A percentile compares a stretch with the other conserved stretches of the same genome.
These are phyloP conservation scores for Aurelia sp. DNA, from an alignment of 30 jellyfish, hydroid and myxozoan genomes.

Conservation along the genomic window DNA sequence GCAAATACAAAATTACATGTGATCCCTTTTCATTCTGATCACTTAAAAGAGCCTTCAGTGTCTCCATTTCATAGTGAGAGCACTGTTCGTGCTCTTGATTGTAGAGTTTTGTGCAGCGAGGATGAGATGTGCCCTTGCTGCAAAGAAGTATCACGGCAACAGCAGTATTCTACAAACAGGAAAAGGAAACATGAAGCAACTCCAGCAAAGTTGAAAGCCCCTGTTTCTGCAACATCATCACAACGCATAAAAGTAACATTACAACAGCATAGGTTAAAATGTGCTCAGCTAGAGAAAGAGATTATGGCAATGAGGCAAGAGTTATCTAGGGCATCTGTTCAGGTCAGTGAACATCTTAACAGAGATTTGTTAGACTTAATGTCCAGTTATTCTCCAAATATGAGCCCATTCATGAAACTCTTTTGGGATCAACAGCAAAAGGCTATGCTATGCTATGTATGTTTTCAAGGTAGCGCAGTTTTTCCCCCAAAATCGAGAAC, in stretches of 20 bases:
- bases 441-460: constrained; percentile 38
- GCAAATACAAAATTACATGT: constrained; percentile 3
- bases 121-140: background rate
- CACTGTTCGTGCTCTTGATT: background rate
- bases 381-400: constrained; percentile 4
- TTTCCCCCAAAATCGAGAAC: no score
- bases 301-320: constrained; percentile 40
- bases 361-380: constrained; percentile 52
- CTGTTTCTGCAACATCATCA: constrained; percentile 55
- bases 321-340: constrained; percentile 15
- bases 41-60: background rate
- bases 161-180: background rate
- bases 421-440: constrained; percentile 89
- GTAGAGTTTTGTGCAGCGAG: constrained; percentile 2
- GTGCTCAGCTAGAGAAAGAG: constrained; percentile 45
- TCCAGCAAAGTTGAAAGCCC: constrained; percentile 70
- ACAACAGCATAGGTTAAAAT: constrained; percentile 60
- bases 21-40: constrained; percentile 2
- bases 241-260: constrained; percentile 48
- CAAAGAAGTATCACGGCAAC: background rate
- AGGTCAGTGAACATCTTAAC: constrained; percentile 30
- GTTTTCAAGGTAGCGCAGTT: no score
- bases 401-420: constrained; percentile 78
- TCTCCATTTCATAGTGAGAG: background rate
- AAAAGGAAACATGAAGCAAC: constrained; percentile 12